Percentiles rank a stretch among this genome's conserved stretches.
Conservation (phyloP, 2,888 invertebrate species). For the Syrphus vitripennis region DNA sequence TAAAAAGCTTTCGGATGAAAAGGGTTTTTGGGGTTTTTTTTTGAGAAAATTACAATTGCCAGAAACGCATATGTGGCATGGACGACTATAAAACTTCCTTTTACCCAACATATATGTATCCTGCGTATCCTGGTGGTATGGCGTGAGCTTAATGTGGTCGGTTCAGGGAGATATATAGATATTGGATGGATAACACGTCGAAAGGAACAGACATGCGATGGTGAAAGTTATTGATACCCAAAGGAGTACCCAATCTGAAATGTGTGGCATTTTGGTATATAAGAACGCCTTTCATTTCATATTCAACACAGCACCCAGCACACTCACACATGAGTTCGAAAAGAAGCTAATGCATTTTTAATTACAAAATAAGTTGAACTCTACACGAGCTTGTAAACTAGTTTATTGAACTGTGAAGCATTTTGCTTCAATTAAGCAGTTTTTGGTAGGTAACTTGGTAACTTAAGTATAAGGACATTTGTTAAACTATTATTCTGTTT, state of each 20-base stretch:
- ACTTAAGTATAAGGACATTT: not conserved
- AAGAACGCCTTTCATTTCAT: slow-evolving; percentile 14
- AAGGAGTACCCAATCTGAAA: not conserved
- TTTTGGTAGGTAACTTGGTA: not conserved
- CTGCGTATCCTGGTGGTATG: slow-evolving; percentile 2
- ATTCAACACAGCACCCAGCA: slow-evolving; percentile 36
- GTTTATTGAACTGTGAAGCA: slow-evolving; percentile 25
- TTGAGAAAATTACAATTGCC: slow-evolving; percentile 13
- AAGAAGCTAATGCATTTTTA: slow-evolving; percentile 53
- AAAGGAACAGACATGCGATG: not conserved
- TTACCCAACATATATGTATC: not conserved
- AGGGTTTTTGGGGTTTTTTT: not conserved
- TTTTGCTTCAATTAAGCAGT: not conserved
- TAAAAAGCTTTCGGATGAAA: not conserved
- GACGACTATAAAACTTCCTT: slow-evolving; percentile 10
- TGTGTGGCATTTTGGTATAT: not conserved
- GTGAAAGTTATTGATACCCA: slow-evolving; percentile 25
- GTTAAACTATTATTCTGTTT: not conserved
- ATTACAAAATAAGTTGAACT: slow-evolving; percentile 32
- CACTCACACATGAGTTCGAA: not conserved
- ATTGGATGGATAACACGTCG: slow-evolving; percentile 9
- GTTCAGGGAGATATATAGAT: slow-evolving; percentile 45
- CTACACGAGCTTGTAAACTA: not conserved
- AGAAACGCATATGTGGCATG: not conserved
- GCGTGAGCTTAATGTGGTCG: not conserved